A percentile compares a stretch with the other conserved stretches of the same genome.
phyloP scores from a whole-genome alignment of 2,797 vertebrate species.

The Mormyrops boulengeri region DNA sequence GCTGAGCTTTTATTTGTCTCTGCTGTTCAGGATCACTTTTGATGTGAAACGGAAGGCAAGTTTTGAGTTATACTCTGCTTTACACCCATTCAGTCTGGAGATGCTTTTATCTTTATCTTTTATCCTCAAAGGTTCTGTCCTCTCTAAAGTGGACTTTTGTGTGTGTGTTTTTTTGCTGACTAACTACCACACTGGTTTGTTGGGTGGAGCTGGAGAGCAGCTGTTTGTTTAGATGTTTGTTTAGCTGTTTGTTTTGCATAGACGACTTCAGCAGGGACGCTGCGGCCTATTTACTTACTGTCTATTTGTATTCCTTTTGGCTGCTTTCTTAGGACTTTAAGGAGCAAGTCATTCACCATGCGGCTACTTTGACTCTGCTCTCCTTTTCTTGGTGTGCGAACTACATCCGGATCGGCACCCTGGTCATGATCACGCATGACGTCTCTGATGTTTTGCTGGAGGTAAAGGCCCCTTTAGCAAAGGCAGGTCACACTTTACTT shows the following conservation, averaged over 20 bases:
- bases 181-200: too few species aligned
- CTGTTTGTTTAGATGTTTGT: too few species aligned
- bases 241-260: neutral
- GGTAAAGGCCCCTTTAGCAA: slow-evolving; percentile 55
- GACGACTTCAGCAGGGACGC: too few species aligned
- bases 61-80: slow-evolving; percentile 12
- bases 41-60: slow-evolving; percentile 87
- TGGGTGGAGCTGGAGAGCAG: neutral
- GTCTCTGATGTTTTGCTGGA: slow-evolving; percentile 84
- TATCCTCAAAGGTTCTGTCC: neutral
- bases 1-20: slow-evolving; percentile 86
- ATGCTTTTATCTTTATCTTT: neutral
- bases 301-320: neutral
- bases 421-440: slow-evolving; percentile 85
- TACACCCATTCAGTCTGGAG: neutral
- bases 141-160: neutral
- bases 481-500: neutral
- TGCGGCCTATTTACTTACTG: neutral
- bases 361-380: slow-evolving; percentile 78
- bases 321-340: slow-evolving; percentile 71
- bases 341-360: slow-evolving; percentile 84
- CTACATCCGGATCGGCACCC: slow-evolving; percentile 80
- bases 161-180: neutral
- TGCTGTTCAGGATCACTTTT: slow-evolving; percentile 76
- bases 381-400: slow-evolving; percentile 87